Percentiles rank a stretch among this genome's conserved stretches.
These are phyloP conservation scores for Danionella cerebrum DNA, from an alignment of 2,113 vertebrate genomes.

Conservation along the genomic window DNA sequence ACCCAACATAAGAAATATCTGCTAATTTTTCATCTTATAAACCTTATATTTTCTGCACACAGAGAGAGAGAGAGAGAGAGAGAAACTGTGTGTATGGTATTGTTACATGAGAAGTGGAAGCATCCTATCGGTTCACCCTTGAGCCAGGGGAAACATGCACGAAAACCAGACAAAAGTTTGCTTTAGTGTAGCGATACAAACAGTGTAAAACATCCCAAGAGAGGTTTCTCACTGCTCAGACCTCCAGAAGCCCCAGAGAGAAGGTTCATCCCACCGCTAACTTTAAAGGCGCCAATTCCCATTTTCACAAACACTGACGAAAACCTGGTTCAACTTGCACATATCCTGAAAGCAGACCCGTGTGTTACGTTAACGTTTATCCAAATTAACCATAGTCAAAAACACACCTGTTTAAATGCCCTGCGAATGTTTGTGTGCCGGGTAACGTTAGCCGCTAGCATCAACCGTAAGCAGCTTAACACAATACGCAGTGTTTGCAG, in stretches of 20 bases:
- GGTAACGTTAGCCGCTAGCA: background rate
- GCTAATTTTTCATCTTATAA: background rate
- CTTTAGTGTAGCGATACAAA: too few relatives aligned
- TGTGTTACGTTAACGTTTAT: too few relatives aligned
- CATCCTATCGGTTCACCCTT: too few relatives aligned
- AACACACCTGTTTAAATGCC: background rate
- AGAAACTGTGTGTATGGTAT: background rate
- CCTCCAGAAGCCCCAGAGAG: background rate
- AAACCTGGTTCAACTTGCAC: background rate
- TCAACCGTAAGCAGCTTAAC: conserved; percentile 16
- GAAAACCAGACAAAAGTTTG: too few relatives aligned
- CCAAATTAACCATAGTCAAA: too few relatives aligned
- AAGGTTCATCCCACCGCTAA: background rate
- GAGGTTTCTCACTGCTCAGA: background rate
- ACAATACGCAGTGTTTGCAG: conserved; percentile 6
- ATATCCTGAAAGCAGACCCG: background rate
- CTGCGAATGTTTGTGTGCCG: background rate
- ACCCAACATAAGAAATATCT: background rate
- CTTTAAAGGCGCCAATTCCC: conserved; percentile 12
- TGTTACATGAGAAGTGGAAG: too few relatives aligned
- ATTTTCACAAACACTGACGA: background rate
- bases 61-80: background rate
- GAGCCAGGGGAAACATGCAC: too few relatives aligned
- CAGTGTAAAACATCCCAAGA: background rate
- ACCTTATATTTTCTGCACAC: background rate